These are phyloP conservation scores for Monomorium pharaonis DNA, from an alignment of 1,140 invertebrate genomes.

Conservation along the genomic window DNA sequence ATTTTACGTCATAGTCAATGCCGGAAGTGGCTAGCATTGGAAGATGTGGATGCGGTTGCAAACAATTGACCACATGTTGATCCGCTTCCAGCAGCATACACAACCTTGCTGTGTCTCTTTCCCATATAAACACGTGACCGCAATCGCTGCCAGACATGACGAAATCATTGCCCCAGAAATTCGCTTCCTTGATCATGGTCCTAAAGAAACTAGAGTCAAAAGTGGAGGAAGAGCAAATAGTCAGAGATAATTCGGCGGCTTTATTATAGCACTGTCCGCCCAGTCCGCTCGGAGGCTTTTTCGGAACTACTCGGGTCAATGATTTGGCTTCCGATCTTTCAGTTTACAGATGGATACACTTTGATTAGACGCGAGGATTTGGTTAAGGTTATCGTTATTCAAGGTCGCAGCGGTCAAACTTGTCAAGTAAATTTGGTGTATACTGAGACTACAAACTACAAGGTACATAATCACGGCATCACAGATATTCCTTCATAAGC, in stretches of 20 bases:
- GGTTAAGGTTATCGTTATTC: conserved; percentile 25
- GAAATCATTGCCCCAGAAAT: conserved; percentile 94
- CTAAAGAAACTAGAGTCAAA: conserved; percentile 87
- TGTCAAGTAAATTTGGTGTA: conserved; percentile 56
- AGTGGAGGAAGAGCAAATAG: conserved; percentile 78
- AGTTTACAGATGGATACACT: conserved; percentile 33
- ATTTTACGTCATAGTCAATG: conserved; percentile 95
- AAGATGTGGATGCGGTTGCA: conserved; percentile 93
- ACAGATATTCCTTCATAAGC: background rate
- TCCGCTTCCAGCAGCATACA: conserved; percentile 94
- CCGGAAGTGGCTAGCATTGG: conserved; percentile 94
- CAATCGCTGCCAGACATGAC: conserved; percentile 95
- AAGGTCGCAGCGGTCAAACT: conserved; percentile 39
- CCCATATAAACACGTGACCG: conserved; percentile 92
- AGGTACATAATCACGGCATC: background rate
- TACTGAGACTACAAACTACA: background rate
- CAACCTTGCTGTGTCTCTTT: conserved; percentile 87
- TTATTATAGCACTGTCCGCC: conserved; percentile 80
- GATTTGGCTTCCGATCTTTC: conserved; percentile 67
- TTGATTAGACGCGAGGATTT: conserved; percentile 27
- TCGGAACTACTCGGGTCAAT: conserved; percentile 66
- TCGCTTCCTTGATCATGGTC: conserved; percentile 96
- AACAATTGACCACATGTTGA: conserved; percentile 94
- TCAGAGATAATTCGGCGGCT: conserved; percentile 81
- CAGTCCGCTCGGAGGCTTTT: conserved; percentile 84